Evolutionary conservation across 2,797 vertebrate genomes (phyloP), one percentile per base, ranked within the genome.

Genomic region (Limnodromus scolopaceus): DNA sequence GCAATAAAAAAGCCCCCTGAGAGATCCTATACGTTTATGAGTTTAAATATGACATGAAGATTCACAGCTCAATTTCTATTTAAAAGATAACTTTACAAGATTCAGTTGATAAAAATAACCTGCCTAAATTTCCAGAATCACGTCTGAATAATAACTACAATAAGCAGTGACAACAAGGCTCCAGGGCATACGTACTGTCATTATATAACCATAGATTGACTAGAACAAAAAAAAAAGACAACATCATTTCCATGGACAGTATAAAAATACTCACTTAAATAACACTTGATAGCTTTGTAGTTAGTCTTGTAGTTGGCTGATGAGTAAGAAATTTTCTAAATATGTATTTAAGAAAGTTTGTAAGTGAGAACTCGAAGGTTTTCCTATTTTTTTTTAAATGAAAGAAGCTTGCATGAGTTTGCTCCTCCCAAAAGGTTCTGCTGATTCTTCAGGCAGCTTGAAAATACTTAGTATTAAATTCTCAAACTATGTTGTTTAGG

Each of bases 71-170:
- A 57, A 24, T 82, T 89, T 87, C 74, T 65, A 81, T 84, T 89
- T 84, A 82, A 93, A 81, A 94, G 49, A 58, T 51, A 93, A 83
- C 55, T 74, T 92, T 70, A 63, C 25, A 83, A 70, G 75, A 91
- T 87, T 87, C 43, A 77, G 55, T 34, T 87, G 60, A 79, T 92
- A 78, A 95, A 95, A 95, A 85, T 85, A 87, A 16, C 64, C 46
- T 58, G 61, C 51, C 48, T 87, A 48, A 69, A 87, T 66, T 95
- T 96, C 60, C 55, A 89, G 71, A 93, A 74, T 63, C 63, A 48
- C n/a, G 25, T 94, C 89, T 93, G 48, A 89, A 76, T 74, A 84
- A 89, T 74, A 84, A 92, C 20, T 87, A 60, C 48, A 89, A 80
- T 85, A 25, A 83, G 39, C 39, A 91, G 82, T 74, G 60, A 95